Percentiles rank a stretch among this genome's conserved stretches.
Conservation (phyloP, 2,797 vertebrate species). For the Psittacula echo region DNA sequence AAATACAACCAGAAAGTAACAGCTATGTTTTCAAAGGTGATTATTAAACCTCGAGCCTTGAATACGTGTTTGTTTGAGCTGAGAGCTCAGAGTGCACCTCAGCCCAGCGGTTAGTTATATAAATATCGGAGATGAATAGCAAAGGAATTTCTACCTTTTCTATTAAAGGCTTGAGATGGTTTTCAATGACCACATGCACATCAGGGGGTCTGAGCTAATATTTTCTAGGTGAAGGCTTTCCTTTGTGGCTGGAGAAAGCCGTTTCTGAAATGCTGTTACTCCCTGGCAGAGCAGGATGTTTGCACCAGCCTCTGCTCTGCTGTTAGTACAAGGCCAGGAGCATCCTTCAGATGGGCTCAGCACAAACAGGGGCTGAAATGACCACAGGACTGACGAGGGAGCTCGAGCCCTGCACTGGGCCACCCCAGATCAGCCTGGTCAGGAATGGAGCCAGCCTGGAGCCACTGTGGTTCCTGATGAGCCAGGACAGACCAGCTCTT, state of each 20-base stretch:
- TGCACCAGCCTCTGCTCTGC: not conserved
- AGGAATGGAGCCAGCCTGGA: not conserved
- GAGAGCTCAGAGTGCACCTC: not conserved
- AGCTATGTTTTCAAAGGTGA: slow-evolving; percentile 26
- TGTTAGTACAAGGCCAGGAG: not conserved
- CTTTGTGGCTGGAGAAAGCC: not conserved
- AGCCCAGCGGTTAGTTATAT: not conserved
- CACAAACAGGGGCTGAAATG: not conserved
- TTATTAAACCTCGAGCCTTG: slow-evolving; percentile 5
- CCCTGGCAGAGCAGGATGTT: not conserved
- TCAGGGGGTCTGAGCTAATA: slow-evolving; percentile 19
- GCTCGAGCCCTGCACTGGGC: accelerated
- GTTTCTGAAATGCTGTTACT: not conserved
- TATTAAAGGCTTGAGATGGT: not conserved
- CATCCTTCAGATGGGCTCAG: accelerated
- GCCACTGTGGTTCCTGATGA: not conserved
- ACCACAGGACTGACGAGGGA: accelerated
- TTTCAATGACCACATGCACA: not conserved
- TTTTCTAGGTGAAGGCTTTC: not conserved
- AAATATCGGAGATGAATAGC: not conserved
- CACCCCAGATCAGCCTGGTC: accelerated
- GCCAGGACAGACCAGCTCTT: not conserved
- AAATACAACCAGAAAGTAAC: slow-evolving; percentile 3
- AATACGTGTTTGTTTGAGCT: slow-evolving; percentile 32
- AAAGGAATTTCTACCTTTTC: slow-evolving; percentile 3